Evolutionary conservation across 1,140 invertebrate species (phyloP).

Genomic region (Ceratina australensis): DNA sequence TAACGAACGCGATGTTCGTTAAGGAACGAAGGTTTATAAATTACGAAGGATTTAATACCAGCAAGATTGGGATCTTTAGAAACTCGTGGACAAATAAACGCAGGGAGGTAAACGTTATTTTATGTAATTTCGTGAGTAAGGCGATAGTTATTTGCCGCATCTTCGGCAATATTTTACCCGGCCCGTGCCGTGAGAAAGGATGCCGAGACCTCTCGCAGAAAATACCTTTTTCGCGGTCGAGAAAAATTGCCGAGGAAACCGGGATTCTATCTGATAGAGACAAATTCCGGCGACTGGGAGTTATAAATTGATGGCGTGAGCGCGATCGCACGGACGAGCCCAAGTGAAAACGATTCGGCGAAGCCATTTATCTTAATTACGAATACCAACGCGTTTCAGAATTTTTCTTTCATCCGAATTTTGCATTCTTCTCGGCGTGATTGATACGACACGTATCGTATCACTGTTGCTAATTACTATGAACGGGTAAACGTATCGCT

Average conservation of each 20-base stretch:
- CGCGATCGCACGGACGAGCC: slow-evolving; percentile 16
- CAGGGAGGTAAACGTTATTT: background rate
- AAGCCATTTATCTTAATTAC: slow-evolving; percentile 57
- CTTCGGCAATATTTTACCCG: slow-evolving; percentile 30
- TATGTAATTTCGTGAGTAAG: background rate
- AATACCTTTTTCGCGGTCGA: slow-evolving; percentile 13
- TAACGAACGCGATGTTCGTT: no score
- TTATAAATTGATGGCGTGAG: slow-evolving; percentile 35
- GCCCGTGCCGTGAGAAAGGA: slow-evolving; percentile 31
- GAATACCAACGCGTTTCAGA: slow-evolving; percentile 7
- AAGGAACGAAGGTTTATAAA: no score
- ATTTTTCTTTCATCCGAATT: slow-evolving; percentile 18
- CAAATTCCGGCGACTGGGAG: slow-evolving; percentile 25
- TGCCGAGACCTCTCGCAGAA: slow-evolving; percentile 26
- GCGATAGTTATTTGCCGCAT: slow-evolving; percentile 13
- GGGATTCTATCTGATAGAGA: slow-evolving; percentile 34
- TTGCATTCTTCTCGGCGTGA: slow-evolving; percentile 19
- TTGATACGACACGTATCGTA: no score
- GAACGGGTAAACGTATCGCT: no score
- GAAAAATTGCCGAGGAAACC: slow-evolving; percentile 22
- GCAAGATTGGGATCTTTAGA: no score
- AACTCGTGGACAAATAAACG: background rate
- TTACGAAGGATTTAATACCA: no score
- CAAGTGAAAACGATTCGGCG: slow-evolving; percentile 37
- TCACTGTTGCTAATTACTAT: no score